Base-by-base conservation (phyloP, 1,140 invertebrate species). In the Drosophila repleta region DNA sequence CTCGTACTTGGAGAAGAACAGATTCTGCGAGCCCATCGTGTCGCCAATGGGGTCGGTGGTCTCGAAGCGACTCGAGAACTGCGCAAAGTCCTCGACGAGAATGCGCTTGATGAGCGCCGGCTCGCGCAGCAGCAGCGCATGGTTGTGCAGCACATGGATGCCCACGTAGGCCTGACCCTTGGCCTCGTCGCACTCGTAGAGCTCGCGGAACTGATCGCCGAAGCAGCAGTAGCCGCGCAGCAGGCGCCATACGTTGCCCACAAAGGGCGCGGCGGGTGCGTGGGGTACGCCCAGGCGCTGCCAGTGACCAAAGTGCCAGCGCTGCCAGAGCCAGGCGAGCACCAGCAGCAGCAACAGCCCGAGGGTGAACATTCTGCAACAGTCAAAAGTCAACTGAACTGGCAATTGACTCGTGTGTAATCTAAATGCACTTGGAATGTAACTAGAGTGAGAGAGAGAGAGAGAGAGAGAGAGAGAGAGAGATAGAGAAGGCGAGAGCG, bases 41-140 rank as follows among this genome's bases (percentile, higher is more conserved):
- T 90, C 88, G 6, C 67, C 70, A 0, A 53, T 48, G 20, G 71
- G 41, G 8, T 90, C 88, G 0, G 76, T 90, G 6, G 82, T 88
- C 57, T 84, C 88, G 18, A 89, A 90, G 3, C 89, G 89, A 26
- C 76, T 90, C 0, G 76, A 79, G 51, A 90, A 90, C 21, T 75
- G 67, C 0, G 80, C 70, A 67, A 93, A 93, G 51, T 93, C 93
- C 60, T 92, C 93, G 0, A 93, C 80, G 2, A 94, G 63, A 26
- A 94, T 91, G 3, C 85, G 73, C 64, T 93, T 93, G 4, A 94
- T 92, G 0, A 94, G 71, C n/a, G 93, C 92, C 0, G 92, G 92
- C 65, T 94, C 93, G 0, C 92, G 85, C 0, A 94, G 53, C 0
- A 94, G 76, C 8, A 94, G 49, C 3, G 83, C 90, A 0, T 93